Conservation (phyloP, 2,113 vertebrate genomes). For the Phodopus roborovskii region DNA sequence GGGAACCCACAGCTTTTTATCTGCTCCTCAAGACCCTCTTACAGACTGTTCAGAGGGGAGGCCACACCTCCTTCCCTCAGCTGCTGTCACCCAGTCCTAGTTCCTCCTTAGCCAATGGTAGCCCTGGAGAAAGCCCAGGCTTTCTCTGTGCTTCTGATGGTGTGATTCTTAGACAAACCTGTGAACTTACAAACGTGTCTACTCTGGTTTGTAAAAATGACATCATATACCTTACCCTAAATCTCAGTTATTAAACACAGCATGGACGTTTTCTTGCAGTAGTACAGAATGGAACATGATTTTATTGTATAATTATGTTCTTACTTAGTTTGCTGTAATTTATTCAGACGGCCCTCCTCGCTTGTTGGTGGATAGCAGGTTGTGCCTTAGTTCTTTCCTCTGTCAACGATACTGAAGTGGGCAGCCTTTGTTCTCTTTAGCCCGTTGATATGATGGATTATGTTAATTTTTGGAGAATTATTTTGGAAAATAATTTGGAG, state of each 20-base stretch:
- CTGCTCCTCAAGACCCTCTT: background rate
- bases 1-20: background rate
- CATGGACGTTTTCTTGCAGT: background rate
- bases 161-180: background rate
- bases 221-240: background rate
- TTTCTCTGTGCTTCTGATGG: constrained; percentile 11
- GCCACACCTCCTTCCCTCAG: background rate
- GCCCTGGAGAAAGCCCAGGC: background rate
- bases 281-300: background rate
- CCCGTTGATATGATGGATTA: background rate
- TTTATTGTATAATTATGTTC: background rate
- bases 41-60: background rate
- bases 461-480: background rate
- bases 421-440: background rate
- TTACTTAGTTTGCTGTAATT: background rate
- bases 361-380: background rate
- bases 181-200: background rate
- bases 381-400: background rate
- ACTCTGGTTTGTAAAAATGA: background rate
- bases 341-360: background rate
- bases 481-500: too few relatives aligned
- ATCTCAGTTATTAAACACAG: background rate
- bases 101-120: background rate
- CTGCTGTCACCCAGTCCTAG: background rate
- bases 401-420: background rate